Evolutionary conservation across 2,888 invertebrate genomes (phyloP).

Genomic region (Halocaridina rubra): DNA sequence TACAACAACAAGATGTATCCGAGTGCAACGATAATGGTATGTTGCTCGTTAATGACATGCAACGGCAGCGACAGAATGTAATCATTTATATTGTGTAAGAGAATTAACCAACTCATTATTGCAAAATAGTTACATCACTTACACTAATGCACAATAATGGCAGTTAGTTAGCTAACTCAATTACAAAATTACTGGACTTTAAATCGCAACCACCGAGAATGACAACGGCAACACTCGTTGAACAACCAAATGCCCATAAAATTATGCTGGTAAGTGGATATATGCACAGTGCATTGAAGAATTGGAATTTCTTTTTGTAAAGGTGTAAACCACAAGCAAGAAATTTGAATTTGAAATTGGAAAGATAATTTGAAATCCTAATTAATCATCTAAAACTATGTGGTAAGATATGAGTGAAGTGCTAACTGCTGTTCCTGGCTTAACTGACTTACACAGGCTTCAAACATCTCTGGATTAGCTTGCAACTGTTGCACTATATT

Average conservation of each 20-base stretch:
- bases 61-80: too few species aligned
- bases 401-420: constrained; percentile 77
- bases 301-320: neutral
- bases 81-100: too few species aligned
- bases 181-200: neutral
- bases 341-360: constrained; percentile 4
- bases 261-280: neutral
- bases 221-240: neutral
- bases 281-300: constrained; percentile 21
- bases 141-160: neutral
- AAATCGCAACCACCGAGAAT: neutral
- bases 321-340: neutral
- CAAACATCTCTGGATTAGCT: constrained; percentile 82
- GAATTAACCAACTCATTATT: too few species aligned
- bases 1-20: too few species aligned
- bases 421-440: constrained; percentile 86
- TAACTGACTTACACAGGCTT: constrained; percentile 81
- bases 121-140: neutral
- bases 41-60: too few species aligned
- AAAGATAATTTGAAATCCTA: constrained; percentile 23
- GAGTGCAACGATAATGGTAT: too few species aligned
- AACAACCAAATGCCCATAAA: neutral
- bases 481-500: constrained; percentile 69
- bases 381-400: constrained; percentile 19
- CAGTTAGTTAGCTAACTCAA: neutral